Conservation (phyloP, 2,797 vertebrate species). For the Leucoraja ocellata region DNA sequence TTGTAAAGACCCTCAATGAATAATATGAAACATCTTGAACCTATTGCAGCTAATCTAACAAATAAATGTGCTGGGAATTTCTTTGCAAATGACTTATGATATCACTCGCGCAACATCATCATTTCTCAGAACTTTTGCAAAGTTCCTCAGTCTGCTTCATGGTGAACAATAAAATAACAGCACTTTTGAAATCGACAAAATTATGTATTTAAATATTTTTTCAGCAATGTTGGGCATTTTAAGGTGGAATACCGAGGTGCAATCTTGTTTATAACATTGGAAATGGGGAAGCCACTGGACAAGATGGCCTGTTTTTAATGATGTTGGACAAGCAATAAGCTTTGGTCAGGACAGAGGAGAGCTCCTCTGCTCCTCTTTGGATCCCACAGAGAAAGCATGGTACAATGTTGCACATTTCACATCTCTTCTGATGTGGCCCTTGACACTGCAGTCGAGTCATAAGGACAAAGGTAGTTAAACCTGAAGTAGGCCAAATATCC, state of each 20-base stretch:
- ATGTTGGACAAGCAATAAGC: background rate
- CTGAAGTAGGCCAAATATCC: too few species aligned
- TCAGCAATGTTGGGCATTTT: background rate
- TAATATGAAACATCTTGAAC: background rate
- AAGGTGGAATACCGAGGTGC: background rate
- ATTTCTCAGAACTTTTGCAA: background rate
- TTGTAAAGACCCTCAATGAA: background rate
- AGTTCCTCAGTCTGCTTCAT: background rate
- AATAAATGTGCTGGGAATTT: constrained; percentile 5
- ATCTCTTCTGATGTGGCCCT: background rate
- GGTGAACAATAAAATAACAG: background rate
- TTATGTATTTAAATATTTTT: background rate
- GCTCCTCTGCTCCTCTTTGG: background rate
- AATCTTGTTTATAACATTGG: background rate
- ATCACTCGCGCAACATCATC: background rate
- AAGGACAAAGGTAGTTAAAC: too few species aligned
- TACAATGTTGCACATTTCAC: background rate
- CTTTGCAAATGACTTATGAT: background rate
- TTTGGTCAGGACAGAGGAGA: background rate
- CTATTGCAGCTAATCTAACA: background rate
- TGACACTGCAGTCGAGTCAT: background rate
- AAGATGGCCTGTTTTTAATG: background rate
- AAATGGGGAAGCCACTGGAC: background rate
- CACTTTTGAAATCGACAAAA: background rate
- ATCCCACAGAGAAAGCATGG: background rate